Conservation (phyloP, 1,140 invertebrate species). For the Lepidurus couesii region DNA sequence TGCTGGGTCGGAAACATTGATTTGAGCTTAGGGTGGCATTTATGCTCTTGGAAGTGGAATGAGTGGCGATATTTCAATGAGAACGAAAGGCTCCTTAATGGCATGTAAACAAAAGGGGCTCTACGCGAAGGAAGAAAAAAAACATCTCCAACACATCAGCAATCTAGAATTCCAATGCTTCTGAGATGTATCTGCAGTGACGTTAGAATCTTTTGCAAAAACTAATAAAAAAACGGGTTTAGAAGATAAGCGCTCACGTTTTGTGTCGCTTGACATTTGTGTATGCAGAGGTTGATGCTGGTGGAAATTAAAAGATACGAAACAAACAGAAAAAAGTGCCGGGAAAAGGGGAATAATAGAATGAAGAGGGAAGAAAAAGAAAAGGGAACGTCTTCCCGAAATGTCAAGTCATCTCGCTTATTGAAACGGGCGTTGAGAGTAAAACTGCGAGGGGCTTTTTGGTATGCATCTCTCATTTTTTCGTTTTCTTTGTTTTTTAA, state of each 20-base stretch:
- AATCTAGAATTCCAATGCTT: no score
- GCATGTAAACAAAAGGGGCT: neutral
- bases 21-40: neutral
- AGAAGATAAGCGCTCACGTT: neutral
- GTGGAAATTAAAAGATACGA: neutral
- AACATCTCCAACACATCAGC: neutral
- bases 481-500: neutral
- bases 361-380: neutral
- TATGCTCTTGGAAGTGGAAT: neutral
- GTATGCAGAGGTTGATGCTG: neutral
- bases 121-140: neutral
- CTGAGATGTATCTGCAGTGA: no score
- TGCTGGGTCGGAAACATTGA: neutral
- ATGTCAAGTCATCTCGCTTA: conserved; percentile 18
- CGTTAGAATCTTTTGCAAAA: no score
- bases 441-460: neutral
- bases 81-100: neutral
- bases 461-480: conserved; percentile 10
- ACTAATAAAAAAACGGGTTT: no score
- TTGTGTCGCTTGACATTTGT: conserved; percentile 15
- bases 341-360: neutral
- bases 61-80: neutral
- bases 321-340: neutral
- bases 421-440: conserved; percentile 14
- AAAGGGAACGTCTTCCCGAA: neutral